Conservation (phyloP, 2,797 vertebrate genomes). For the Schizopygopsis pylzovi region DNA sequence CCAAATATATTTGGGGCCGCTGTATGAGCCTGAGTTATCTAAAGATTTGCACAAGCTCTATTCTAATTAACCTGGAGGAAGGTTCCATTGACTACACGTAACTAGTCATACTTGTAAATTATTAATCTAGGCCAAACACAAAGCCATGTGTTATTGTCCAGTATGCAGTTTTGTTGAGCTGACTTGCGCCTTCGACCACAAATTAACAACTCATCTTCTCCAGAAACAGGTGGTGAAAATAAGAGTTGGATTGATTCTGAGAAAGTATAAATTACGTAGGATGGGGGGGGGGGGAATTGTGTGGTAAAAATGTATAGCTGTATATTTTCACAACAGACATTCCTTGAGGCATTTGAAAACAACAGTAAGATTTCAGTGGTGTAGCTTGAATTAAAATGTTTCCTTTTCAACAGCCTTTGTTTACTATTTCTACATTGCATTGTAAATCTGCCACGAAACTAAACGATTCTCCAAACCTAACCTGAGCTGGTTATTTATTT, state of each 20-base stretch:
- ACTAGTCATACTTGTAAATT: background rate
- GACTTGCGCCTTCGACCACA: background rate
- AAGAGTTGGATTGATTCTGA: background rate
- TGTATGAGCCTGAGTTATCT: background rate
- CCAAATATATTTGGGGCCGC: background rate
- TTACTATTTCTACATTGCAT: constrained; percentile 17
- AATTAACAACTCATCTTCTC: background rate
- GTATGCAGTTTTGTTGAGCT: background rate
- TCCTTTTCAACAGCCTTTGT: constrained; percentile 6
- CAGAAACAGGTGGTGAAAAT: background rate
- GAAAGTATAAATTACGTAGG: constrained; percentile 18
- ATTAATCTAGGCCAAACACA: constrained; percentile 5
- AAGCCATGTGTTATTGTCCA: background rate
- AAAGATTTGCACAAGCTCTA: background rate
- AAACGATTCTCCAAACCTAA: background rate
- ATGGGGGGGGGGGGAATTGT: constrained; percentile 2
- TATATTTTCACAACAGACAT: constrained; percentile 33
- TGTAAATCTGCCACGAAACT: background rate
- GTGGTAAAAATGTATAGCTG: constrained; percentile 48
- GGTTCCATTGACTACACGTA: background rate
- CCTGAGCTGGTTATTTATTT: constrained; percentile 28
- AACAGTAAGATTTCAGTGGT: constrained; percentile 19
- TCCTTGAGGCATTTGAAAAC: constrained; percentile 25
- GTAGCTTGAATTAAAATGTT: background rate
- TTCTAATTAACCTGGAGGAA: constrained; percentile 19